Percentiles rank a stretch among this genome's conserved stretches.
Evolutionary conservation across 2,888 invertebrate species (phyloP).

Genomic region (Clitarchus hookeri): DNA sequence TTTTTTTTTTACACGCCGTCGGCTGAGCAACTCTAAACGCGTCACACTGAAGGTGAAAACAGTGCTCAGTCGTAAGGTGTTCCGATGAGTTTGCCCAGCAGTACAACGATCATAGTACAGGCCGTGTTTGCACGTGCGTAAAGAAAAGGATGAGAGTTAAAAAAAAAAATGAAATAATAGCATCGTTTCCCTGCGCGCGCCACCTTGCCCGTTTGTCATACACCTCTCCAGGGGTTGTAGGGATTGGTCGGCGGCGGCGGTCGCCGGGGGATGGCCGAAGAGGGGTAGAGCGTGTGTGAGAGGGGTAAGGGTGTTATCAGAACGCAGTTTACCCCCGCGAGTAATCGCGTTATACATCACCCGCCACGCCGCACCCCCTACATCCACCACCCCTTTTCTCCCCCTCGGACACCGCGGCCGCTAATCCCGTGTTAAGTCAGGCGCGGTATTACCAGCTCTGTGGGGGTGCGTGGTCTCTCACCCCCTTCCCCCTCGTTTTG

Average conservation of each 20-base stretch:
- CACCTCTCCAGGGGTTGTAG: neutral
- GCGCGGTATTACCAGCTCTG: conserved; percentile 36
- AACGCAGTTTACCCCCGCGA: conserved; percentile 34
- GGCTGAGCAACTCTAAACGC: too few relatives aligned
- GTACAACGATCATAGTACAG: too few relatives aligned
- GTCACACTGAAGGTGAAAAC: too few relatives aligned
- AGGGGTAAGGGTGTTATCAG: conserved; percentile 22
- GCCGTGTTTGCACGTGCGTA: too few relatives aligned
- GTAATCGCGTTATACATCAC: conserved; percentile 37
- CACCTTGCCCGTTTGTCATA: conserved; percentile 9
- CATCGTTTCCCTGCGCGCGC: neutral
- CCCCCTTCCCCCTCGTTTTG: too few relatives aligned
- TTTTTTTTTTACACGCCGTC: too few relatives aligned
- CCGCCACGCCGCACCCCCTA: conserved; percentile 38
- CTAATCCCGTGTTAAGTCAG: conserved; percentile 34
- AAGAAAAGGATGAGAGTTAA: too few relatives aligned
- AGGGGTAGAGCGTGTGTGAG: too few relatives aligned
- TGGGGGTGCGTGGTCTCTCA: neutral
- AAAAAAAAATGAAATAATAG: too few relatives aligned
- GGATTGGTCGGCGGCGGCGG: neutral
- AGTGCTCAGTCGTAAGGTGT: too few relatives aligned
- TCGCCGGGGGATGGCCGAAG: too few relatives aligned
- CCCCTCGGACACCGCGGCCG: conserved; percentile 30
- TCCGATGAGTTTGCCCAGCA: too few relatives aligned
- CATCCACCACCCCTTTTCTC: conserved; percentile 34